These are phyloP conservation scores for Palythoa heliodiscus DNA, from an alignment of 92 coral and sea anemone species.

Conservation along the genomic window DNA sequence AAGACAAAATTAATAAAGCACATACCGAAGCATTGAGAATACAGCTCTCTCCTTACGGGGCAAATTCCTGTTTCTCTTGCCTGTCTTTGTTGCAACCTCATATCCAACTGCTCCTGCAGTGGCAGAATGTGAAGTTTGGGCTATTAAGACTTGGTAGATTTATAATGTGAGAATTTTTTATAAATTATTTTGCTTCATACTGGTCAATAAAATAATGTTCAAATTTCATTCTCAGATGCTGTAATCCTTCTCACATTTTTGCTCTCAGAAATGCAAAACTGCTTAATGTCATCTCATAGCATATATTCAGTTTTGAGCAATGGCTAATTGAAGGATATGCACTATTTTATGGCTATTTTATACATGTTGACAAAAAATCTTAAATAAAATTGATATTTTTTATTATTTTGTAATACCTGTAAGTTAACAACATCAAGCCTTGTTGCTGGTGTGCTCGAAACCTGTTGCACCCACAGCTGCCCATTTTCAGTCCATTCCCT, in stretches of 20 bases:
- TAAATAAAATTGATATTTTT: too few relatives aligned
- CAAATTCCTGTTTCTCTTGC: slow-evolving; percentile 99
- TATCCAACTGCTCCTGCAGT: slow-evolving; percentile 90
- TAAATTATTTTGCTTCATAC: too few relatives aligned
- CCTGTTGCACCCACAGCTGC: slow-evolving; percentile 98
- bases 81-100: slow-evolving; percentile 99
- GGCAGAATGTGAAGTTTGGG: slow-evolving; percentile 8
- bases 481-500: slow-evolving; percentile 99
- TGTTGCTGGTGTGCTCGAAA: slow-evolving; percentile 98
- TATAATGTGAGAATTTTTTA: too few relatives aligned
- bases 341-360: too few relatives aligned
- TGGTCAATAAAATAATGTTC: too few relatives aligned
- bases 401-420: slow-evolving; percentile 69
- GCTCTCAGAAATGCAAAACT: too few relatives aligned
- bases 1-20: neutral
- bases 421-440: slow-evolving; percentile 95
- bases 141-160: neutral
- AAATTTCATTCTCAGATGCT: too few relatives aligned
- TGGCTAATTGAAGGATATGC: too few relatives aligned
- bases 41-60: slow-evolving; percentile 94
- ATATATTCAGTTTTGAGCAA: too few relatives aligned
- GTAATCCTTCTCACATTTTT: too few relatives aligned
- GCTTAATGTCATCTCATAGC: too few relatives aligned
- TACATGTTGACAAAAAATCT: too few relatives aligned
- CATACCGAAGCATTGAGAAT: slow-evolving; percentile 98